Evolutionary conservation across 1,140 invertebrate species (phyloP), one percentile per base, ranked within the genome.

Genomic region (Hyphantria cunea): DNA sequence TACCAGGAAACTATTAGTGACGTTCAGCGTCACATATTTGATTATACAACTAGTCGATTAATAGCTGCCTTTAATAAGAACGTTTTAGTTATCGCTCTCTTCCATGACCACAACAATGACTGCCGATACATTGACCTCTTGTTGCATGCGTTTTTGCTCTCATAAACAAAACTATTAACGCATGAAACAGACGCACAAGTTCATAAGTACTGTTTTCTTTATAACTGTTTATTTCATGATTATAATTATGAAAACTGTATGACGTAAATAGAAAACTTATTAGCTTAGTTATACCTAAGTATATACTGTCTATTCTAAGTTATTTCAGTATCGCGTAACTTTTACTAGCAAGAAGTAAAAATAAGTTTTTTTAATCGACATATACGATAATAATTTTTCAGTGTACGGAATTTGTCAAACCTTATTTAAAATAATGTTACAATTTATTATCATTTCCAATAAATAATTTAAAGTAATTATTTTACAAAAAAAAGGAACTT

Each of bases 31-130:
- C 10, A 42, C 12, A 9, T 13, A 51, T 31, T 41, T 11, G 13
- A 50, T 59, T 41, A 6, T 25, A 11, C 3, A 42, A 6, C 6
- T 60, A 51, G 56, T 60, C 56, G 56, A 60, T 60, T 60, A 51
- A 51, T 60, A 10, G 39, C 39, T 33, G 45, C 9, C 32, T 50
- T 60, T 60, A 60, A 60, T 42, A 34, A 51, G 48, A 44, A 44
- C n/a, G 9, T 44, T 47, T 50, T 10, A 60, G 37, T 51, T 50
- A 51, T 60, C 45, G 55, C 33, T 45, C 48, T 60, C 48, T 50
- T 50, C 48, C 25, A 42, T 51, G 48, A 34, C 56, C 39, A 51
- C 37, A 60, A 60, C 56, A 60, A 60, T 60, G 48, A 60, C 14
- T 42, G 25, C 39, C 48, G 31, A 60, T 60, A 14, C 48, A 44